Evolutionary conservation across 2,888 invertebrate species (phyloP).

Genomic region (Cantharis lateralis): DNA sequence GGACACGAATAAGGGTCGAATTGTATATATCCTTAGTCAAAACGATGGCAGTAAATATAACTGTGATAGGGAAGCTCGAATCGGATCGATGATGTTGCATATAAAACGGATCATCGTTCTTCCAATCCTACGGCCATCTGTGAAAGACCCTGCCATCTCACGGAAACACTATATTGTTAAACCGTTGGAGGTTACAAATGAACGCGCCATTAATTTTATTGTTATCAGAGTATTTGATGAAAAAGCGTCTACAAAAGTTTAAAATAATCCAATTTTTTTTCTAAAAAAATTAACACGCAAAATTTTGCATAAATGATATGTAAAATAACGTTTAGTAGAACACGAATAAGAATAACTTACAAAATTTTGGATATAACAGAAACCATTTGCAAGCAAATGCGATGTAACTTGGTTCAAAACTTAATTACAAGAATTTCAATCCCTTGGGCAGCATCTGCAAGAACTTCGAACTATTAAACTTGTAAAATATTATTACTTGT

Average conservation of each 20-base stretch:
- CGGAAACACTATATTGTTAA: constrained; percentile 20
- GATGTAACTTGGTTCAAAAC: constrained; percentile 43
- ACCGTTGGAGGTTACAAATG: constrained; percentile 12
- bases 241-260: not conserved
- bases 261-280: constrained; percentile 4
- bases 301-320: constrained; percentile 12
- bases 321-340: not conserved
- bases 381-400: constrained; percentile 40
- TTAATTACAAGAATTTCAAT: constrained; percentile 47
- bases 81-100: constrained; percentile 44
- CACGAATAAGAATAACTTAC: constrained; percentile 11
- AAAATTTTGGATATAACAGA: constrained; percentile 37
- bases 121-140: constrained; percentile 32
- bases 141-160: constrained; percentile 23
- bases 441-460: constrained; percentile 46
- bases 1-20: constrained; percentile 34
- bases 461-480: constrained; percentile 42
- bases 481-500: constrained; percentile 38
- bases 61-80: constrained; percentile 40
- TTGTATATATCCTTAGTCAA: constrained; percentile 36
- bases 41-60: constrained; percentile 42
- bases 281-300: constrained; percentile 12
- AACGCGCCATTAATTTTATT: constrained; percentile 21
- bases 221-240: not conserved
- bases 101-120: constrained; percentile 48